Percentiles rank a stretch among this genome's conserved stretches.
Evolutionary conservation across 2,797 vertebrate species (phyloP).

Genomic region (Echiichthys vipera): DNA sequence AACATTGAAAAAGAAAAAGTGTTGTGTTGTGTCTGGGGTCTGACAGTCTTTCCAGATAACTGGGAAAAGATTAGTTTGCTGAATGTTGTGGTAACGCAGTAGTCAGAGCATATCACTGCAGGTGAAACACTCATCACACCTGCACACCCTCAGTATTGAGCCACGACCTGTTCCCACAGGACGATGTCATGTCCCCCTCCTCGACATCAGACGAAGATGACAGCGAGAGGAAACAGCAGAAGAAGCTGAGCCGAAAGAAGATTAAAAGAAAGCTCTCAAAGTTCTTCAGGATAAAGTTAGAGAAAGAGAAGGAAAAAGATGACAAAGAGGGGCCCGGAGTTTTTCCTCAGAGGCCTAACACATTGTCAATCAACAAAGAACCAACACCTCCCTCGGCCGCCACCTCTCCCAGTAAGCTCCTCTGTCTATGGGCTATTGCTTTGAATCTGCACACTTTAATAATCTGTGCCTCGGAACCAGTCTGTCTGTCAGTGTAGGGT

Average conservation of each 20-base stretch:
- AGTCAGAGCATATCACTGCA: not conserved
- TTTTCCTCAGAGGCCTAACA: constrained; percentile 38
- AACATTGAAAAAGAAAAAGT: too few species aligned
- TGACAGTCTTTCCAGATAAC: not conserved
- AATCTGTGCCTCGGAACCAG: not conserved
- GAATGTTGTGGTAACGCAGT: not conserved
- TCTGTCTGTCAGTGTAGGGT: not conserved
- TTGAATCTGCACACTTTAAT: not conserved
- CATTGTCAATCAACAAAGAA: not conserved
- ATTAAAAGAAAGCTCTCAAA: constrained; percentile 66
- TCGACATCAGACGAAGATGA: constrained; percentile 78
- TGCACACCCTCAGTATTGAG: constrained; percentile 2
- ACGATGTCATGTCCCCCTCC: constrained; percentile 41
- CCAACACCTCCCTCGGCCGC: accelerated
- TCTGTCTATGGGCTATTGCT: not conserved
- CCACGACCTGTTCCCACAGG: constrained; percentile 41
- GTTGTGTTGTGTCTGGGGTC: too few species aligned
- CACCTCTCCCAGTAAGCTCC: constrained; percentile 76
- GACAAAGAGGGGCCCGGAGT: constrained; percentile 29
- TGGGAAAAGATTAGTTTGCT: not conserved
- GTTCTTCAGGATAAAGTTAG: constrained; percentile 58
- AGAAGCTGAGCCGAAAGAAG: constrained; percentile 71
- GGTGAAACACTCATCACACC: not conserved
- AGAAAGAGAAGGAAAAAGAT: constrained; percentile 45
- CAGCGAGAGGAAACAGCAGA: constrained; percentile 55